A percentile compares a stretch with the other conserved stretches of the same genome.
Conservation (phyloP, 2,797 vertebrate species). For the Coluber constrictor region DNA sequence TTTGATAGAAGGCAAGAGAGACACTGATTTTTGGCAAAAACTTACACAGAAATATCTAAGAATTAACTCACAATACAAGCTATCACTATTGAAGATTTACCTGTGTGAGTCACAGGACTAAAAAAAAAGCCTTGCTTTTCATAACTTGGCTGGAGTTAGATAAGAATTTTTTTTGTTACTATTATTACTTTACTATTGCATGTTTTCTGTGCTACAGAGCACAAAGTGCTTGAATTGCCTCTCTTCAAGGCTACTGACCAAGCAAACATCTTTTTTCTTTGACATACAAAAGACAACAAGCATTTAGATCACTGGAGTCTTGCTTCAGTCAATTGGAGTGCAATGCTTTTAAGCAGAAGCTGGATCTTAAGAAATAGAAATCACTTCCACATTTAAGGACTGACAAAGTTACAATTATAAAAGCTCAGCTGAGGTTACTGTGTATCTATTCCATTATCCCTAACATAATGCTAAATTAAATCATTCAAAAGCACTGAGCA, state of each 20-base stretch:
- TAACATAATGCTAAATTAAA: slow-evolving; percentile 42
- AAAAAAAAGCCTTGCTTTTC: slow-evolving; percentile 29
- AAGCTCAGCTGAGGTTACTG: slow-evolving; percentile 23
- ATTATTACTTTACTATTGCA: background rate
- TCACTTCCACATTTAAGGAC: slow-evolving; percentile 10
- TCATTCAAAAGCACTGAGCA: slow-evolving; percentile 13
- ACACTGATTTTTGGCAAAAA: slow-evolving; percentile 33
- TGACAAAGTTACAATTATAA: slow-evolving; percentile 10
- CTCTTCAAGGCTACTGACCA: background rate
- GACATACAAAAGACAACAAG: slow-evolving; percentile 6
- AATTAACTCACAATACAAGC: slow-evolving; percentile 31
- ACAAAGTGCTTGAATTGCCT: slow-evolving; percentile 18
- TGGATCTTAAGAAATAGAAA: slow-evolving; percentile 21
- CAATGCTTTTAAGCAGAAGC: slow-evolving; percentile 1
- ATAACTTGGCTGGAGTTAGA: slow-evolving; percentile 8
- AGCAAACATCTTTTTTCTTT: slow-evolving; percentile 29
- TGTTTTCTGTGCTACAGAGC: background rate
- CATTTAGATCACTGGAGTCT: background rate
- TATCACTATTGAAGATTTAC: slow-evolving; percentile 16
- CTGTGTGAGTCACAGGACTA: slow-evolving; percentile 28
- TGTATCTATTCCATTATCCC: slow-evolving; percentile 19
- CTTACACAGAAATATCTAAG: slow-evolving; percentile 11
- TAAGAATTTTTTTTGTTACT: background rate
- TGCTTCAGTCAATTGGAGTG: background rate
- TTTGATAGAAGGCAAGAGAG: background rate